Percentiles rank a stretch among this genome's conserved stretches.
phyloP scores from a whole-genome alignment of 2,797 vertebrate species.

The Rhinatrema bivittatum region DNA sequence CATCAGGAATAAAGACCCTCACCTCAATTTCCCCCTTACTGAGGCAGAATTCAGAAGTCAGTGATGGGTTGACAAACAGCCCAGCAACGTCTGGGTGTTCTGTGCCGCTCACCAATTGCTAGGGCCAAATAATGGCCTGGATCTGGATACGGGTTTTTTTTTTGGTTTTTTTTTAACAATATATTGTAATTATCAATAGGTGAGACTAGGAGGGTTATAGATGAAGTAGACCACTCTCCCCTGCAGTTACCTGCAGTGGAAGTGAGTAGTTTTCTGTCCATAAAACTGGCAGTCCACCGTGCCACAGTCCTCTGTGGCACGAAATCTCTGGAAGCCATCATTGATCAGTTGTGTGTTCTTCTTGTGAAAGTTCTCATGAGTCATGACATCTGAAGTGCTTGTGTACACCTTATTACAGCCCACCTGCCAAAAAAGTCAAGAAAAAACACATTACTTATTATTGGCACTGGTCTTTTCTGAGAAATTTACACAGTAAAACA shows the following conservation, averaged over 20 bases:
- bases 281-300: slow-evolving; percentile 95
- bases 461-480: neutral
- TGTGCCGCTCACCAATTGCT: too few relatives aligned
- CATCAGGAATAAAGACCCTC: neutral
- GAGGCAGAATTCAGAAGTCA: too few relatives aligned
- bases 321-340: slow-evolving; percentile 96
- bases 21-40: too few relatives aligned
- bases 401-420: slow-evolving; percentile 98
- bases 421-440: slow-evolving; percentile 61
- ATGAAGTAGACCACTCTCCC: too few relatives aligned
- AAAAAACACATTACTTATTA: neutral
- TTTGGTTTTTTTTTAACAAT: too few relatives aligned
- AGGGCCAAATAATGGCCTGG: too few relatives aligned
- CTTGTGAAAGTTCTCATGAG: slow-evolving; percentile 98
- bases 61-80: too few relatives aligned
- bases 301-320: slow-evolving; percentile 94
- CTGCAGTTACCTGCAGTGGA: slow-evolving; percentile 87
- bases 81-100: too few relatives aligned
- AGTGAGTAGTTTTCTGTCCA: slow-evolving; percentile 97
- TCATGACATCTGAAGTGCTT: slow-evolving; percentile 97
- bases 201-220: too few relatives aligned
- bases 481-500: too few relatives aligned
- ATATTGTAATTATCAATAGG: too few relatives aligned
- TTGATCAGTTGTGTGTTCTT: slow-evolving; percentile 98
- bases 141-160: too few relatives aligned